These are phyloP conservation scores for Drosophila macrospina DNA, from an alignment of 2,888 invertebrate genomes.

Conservation along the genomic window DNA sequence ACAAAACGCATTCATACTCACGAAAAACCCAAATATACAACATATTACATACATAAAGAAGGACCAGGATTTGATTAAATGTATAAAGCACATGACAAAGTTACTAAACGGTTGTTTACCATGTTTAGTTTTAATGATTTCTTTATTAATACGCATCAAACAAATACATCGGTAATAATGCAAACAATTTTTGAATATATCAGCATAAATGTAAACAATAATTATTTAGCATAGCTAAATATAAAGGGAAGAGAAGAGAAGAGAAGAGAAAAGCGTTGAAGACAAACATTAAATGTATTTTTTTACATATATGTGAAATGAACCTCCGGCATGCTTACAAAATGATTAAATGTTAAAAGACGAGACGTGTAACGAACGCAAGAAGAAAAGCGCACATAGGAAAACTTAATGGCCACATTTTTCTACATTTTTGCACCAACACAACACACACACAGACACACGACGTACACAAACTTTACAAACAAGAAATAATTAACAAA, in stretches of 20 bases:
- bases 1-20: slow-evolving; percentile 18
- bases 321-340: slow-evolving; percentile 70
- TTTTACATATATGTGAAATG: slow-evolving; percentile 75
- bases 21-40: slow-evolving; percentile 14
- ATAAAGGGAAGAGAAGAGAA: slow-evolving; percentile 17
- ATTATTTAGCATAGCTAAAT: slow-evolving; percentile 75
- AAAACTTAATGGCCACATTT: slow-evolving; percentile 58
- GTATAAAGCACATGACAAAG: slow-evolving; percentile 64
- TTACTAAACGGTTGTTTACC: slow-evolving; percentile 77
- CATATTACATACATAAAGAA: slow-evolving; percentile 34
- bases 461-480: slow-evolving; percentile 17
- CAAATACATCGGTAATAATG: slow-evolving; percentile 28
- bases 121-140: slow-evolving; percentile 38
- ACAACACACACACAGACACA: slow-evolving; percentile 24
- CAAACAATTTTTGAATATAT: slow-evolving; percentile 54
- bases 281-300: slow-evolving; percentile 70
- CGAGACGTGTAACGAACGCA: slow-evolving; percentile 34
- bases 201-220: slow-evolving; percentile 69
- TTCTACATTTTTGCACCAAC: slow-evolving; percentile 77
- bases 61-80: slow-evolving; percentile 78
- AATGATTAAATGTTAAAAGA: slow-evolving; percentile 53
- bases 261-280: slow-evolving; percentile 37
- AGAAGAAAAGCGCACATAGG: slow-evolving; percentile 48
- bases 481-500: slow-evolving; percentile 1
- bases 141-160: slow-evolving; percentile 28